These are phyloP conservation scores for Neelides folsomi DNA, from an alignment of 2,888 invertebrate genomes.

Conservation along the genomic window DNA sequence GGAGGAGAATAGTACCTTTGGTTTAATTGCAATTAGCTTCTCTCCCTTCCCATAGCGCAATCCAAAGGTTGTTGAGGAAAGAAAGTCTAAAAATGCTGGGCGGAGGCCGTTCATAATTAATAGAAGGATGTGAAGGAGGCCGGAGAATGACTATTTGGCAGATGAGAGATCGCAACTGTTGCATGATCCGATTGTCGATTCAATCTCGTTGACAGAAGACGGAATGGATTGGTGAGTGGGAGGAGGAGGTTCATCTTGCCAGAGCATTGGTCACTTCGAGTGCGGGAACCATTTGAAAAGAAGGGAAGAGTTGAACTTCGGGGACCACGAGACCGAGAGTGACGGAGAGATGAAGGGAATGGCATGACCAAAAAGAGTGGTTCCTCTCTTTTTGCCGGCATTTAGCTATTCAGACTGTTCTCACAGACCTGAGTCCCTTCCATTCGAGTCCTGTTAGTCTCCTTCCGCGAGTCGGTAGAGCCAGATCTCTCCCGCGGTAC, in stretches of 20 bases:
- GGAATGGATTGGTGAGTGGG: constrained; percentile 12
- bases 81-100: background rate
- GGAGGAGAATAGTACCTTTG: too few relatives aligned
- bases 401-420: too few relatives aligned
- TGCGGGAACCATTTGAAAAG: constrained; percentile 13
- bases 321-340: background rate
- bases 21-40: too few relatives aligned
- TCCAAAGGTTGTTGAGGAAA: too few relatives aligned
- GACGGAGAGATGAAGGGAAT: background rate
- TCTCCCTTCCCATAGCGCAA: too few relatives aligned
- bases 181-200: constrained; percentile 11
- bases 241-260: background rate
- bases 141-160: constrained; percentile 4
- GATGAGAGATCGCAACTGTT: constrained; percentile 11
- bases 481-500: too few relatives aligned
- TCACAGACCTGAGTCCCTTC: too few relatives aligned
- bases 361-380: background rate
- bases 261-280: too few relatives aligned
- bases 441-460: too few relatives aligned
- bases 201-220: constrained; percentile 17
- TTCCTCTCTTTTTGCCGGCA: background rate
- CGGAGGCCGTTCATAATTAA: background rate
- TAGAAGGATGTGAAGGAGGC: background rate
- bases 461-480: too few relatives aligned
- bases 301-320: constrained; percentile 1